Evolutionary conservation across 2,888 invertebrate species (phyloP).

Genomic region (Clivina fossor): DNA sequence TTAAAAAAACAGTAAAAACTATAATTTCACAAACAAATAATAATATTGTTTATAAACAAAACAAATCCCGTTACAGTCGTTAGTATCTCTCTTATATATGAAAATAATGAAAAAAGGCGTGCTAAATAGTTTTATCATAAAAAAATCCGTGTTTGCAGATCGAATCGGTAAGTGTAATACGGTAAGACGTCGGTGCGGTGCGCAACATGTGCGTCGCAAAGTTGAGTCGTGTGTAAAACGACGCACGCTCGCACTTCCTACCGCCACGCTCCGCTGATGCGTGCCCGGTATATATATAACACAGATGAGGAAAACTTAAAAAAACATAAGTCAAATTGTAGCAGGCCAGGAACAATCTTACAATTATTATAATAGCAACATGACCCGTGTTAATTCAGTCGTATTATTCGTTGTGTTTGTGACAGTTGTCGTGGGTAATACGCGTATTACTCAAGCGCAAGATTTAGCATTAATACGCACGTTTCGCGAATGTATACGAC

Average conservation of each 20-base stretch:
- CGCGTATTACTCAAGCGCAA: constrained; percentile 6
- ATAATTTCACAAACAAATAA: no score
- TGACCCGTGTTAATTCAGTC: constrained; percentile 17
- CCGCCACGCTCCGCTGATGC: constrained; percentile 29
- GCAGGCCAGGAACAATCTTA: constrained; percentile 6
- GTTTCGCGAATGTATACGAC: constrained; percentile 48
- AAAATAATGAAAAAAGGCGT: neutral
- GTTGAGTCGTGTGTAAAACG: constrained; percentile 20
- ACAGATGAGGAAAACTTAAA: constrained; percentile 15
- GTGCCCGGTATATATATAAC: constrained; percentile 28
- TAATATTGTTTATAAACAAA: no score
- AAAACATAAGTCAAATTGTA: constrained; percentile 30
- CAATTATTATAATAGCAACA: constrained; percentile 5
- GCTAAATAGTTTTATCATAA: neutral
- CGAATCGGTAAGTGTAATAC: constrained; percentile 4
- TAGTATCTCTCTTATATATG: no score
- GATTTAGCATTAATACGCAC: constrained; percentile 23
- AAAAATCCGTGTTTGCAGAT: neutral
- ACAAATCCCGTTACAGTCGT: no score
- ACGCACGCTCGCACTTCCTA: constrained; percentile 23
- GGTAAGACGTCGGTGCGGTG: constrained; percentile 4
- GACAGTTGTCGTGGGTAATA: neutral
- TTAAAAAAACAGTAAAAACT: no score
- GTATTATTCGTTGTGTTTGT: no score
- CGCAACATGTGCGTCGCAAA: constrained; percentile 16